Evolutionary conservation across 1,140 invertebrate genomes (phyloP).

Genomic region (Saccostrea echinata): DNA sequence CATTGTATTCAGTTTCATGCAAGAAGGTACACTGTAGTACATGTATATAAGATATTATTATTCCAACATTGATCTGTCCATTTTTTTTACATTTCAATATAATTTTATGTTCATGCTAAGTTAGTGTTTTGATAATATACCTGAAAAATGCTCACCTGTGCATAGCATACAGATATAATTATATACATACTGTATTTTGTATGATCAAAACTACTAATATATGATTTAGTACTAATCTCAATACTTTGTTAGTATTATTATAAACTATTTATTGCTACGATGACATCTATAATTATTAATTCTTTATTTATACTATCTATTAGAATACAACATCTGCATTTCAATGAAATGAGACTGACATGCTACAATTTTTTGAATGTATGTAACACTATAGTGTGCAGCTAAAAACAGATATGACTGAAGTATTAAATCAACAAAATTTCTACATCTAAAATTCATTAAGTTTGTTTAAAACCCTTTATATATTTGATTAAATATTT

Average conservation of each 20-base stretch:
- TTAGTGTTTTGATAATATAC: no score
- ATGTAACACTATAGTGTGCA: background rate
- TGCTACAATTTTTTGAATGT: background rate
- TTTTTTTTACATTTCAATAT: no score
- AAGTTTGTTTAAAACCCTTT: no score
- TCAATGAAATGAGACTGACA: slow-evolving; percentile 7
- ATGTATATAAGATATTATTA: no score
- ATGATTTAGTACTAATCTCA: background rate
- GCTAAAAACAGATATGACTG: background rate
- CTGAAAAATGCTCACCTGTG: no score
- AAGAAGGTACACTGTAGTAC: no score
- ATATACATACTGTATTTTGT: no score
- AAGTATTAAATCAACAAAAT: background rate
- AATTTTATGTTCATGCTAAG: no score
- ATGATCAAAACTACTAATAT: background rate
- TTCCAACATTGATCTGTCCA: no score
- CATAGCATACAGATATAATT: no score
- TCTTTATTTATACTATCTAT: slow-evolving; percentile 3
- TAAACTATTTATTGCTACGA: background rate
- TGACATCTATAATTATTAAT: background rate
- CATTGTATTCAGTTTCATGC: no score
- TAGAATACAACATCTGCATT: background rate
- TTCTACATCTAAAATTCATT: slow-evolving; percentile 2
- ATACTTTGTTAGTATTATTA: background rate
- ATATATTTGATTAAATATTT: no score